These are phyloP conservation scores for Eutrigla gurnardus DNA, from an alignment of 2,797 vertebrate species.

Conservation along the genomic window DNA sequence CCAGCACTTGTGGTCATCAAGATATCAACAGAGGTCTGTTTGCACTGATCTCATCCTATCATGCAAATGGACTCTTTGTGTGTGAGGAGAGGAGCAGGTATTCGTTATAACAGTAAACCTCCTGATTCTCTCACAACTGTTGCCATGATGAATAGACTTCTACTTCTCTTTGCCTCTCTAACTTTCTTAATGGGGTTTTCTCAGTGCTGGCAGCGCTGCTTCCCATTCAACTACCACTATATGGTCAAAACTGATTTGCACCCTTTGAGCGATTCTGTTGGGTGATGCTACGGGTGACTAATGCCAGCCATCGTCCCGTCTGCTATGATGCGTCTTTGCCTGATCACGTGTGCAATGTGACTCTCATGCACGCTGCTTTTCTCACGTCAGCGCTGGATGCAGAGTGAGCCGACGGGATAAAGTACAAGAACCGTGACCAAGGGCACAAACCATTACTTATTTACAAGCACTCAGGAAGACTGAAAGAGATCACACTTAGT, in stretches of 20 bases:
- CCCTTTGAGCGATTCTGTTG: neutral
- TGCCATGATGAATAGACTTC: slow-evolving; percentile 4
- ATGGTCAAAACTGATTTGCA: slow-evolving; percentile 7
- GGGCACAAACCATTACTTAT: slow-evolving; percentile 27
- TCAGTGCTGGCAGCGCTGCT: slow-evolving; percentile 33
- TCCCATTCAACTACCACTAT: slow-evolving; percentile 28
- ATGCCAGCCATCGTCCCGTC: neutral
- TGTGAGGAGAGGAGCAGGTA: neutral
- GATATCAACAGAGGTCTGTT: slow-evolving; percentile 34
- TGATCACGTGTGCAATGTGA: slow-evolving; percentile 31
- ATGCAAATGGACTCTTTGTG: slow-evolving; percentile 21
- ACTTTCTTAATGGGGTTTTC: slow-evolving; percentile 29
- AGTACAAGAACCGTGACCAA: slow-evolving; percentile 14
- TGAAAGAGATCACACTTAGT: slow-evolving; percentile 19
- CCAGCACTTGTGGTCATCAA: slow-evolving; percentile 13
- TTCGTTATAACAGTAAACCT: slow-evolving; percentile 11
- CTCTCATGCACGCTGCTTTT: slow-evolving; percentile 33
- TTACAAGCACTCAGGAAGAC: slow-evolving; percentile 13
- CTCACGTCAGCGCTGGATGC: neutral
- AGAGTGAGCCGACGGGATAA: neutral
- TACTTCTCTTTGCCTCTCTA: slow-evolving; percentile 4
- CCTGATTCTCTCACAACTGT: neutral
- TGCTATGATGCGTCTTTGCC: neutral
- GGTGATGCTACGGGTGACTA: neutral
- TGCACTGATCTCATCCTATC: slow-evolving; percentile 11